Conservation (phyloP, 2,888 invertebrate genomes). For the Dryobotodes eremita region DNA sequence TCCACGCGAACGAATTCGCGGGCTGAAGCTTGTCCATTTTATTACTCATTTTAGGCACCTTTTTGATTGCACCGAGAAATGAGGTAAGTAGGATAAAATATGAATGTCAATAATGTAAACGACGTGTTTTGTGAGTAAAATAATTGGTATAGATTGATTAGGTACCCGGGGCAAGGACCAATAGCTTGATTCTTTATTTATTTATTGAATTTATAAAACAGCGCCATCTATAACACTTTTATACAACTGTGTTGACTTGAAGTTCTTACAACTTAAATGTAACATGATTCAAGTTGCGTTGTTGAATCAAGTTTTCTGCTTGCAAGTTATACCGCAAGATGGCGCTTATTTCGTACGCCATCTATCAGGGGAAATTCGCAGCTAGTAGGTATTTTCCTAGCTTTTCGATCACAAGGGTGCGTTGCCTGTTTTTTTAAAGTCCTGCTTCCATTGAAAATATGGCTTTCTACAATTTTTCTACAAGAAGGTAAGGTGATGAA, state of each 20-base stretch:
- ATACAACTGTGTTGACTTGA: not conserved
- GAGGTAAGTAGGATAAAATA: not conserved
- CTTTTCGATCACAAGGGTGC: constrained; percentile 5
- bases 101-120: not conserved
- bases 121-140: not conserved
- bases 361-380: constrained; percentile 8
- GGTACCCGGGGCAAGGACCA: not conserved
- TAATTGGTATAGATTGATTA: not conserved
- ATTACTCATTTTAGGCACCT: not conserved
- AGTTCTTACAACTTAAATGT: not conserved
- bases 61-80: not conserved
- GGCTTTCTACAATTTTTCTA: not conserved
- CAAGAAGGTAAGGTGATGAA: not conserved
- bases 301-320: not conserved
- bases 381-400: not conserved
- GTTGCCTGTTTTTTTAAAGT: not conserved
- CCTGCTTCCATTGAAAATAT: not conserved
- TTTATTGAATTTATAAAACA: not conserved
- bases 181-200: not conserved
- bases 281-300: constrained; percentile 3
- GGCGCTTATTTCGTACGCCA: constrained; percentile 28
- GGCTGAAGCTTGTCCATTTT: not conserved
- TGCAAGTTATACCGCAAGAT: constrained; percentile 18
- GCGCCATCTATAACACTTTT: constrained; percentile 30
- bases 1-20: too few relatives aligned